Evolutionary conservation across 2,113 vertebrate genomes (phyloP), one percentile per base, ranked within the genome.

Genomic region (Limnothrissa miodon): DNA sequence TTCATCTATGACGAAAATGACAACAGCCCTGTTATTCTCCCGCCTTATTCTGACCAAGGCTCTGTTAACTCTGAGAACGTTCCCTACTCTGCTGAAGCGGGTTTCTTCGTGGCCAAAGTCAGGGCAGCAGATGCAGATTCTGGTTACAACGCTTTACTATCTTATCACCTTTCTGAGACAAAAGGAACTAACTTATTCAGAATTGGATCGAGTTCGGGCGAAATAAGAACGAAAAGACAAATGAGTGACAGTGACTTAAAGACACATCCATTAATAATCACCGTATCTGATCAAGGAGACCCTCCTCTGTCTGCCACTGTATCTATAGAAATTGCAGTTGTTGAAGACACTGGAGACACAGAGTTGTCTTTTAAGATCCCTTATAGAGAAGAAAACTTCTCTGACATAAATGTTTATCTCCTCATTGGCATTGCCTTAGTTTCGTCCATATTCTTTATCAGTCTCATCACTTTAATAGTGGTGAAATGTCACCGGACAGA

Each of bases 261-360:
- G 87, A 94, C 91, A 79, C 93, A 96, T 82, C 94, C 90, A 19
- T 90, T 96, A 78, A 89, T 95, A 0, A 86, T 96, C 13, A 85
- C 93, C 81, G 94, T 96, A 79, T 91, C 1, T 79, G 96, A 96
- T 87, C 94, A 90, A 0, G 95, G 95, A 66, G 92, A 96, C 0
- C 94, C 95, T 0, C 85, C 95, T 0, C 94, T 95, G 1, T 96
- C 95, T 48, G 91, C 95, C 15, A 94, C 93, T 0, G 86, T 95
- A n/a, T 92, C 92, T 0, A 81, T 96, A 86, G 92, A 92, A 33
- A 88, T 96, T 78, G 87, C 94, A 42, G 87, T 96, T 87, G 92
- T 91, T 21, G 85, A 86, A 78, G 84, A 36, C 70, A 81, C 59
- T 39, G 86, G 84, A 46, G 92, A 92, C 53, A 90, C 89, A 0